phyloP scores from a whole-genome alignment of 1,140 invertebrate species.

The Papilio xuthus region DNA sequence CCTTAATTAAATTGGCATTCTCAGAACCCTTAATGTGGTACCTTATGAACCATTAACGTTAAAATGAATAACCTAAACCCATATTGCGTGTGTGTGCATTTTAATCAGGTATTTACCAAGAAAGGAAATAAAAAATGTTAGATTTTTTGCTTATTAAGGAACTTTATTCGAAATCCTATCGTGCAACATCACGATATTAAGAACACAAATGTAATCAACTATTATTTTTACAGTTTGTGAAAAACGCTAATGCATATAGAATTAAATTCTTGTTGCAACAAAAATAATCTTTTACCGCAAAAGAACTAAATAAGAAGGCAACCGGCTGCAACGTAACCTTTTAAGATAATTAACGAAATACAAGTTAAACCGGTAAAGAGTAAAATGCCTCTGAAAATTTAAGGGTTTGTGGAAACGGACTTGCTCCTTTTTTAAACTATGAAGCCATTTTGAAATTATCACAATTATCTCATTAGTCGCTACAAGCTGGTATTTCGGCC shows the following conservation, averaged over 20 bases:
- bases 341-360: constrained; percentile 38
- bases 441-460: constrained; percentile 37
- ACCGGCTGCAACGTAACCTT: constrained; percentile 26
- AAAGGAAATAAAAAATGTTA: not conserved
- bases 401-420: constrained; percentile 11
- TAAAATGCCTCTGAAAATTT: constrained; percentile 34
- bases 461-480: constrained; percentile 35
- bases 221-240: not conserved
- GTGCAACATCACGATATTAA: not conserved
- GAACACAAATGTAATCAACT: not conserved
- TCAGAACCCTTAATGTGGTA: constrained; percentile 10
- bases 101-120: not conserved
- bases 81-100: not conserved
- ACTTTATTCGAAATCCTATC: not conserved
- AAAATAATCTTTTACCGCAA: constrained; percentile 17
- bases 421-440: constrained; percentile 35
- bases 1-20: constrained; percentile 34
- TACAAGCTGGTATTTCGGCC: constrained; percentile 21
- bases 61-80: not conserved
- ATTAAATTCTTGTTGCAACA: constrained; percentile 8
- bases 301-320: constrained; percentile 24
- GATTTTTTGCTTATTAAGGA: not conserved
- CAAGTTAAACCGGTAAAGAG: constrained; percentile 33
- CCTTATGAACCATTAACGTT: not conserved
- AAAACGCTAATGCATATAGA: not conserved